Base-by-base conservation (phyloP, 1,140 invertebrate species). In the Drosophila mauritiana region DNA sequence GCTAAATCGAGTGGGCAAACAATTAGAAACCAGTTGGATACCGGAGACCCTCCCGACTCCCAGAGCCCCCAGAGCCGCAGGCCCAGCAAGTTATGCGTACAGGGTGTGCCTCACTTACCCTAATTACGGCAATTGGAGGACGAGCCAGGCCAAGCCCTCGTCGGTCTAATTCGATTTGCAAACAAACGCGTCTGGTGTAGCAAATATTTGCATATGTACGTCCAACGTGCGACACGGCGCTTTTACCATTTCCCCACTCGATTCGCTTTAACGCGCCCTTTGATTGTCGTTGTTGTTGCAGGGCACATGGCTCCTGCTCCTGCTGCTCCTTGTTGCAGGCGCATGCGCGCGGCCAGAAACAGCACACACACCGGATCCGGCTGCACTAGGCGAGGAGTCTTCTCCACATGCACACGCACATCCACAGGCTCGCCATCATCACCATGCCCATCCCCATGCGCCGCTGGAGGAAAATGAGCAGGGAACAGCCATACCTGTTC, bases 181-280 rank as follows among this genome's bases (percentile, higher is more conserved):
- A 76, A 77, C 63, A 77, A 22, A 52, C 39, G 37, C 48, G 48
- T 51, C 48, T 51, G 55, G 17, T 12, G 11, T 17, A 17, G 36
- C 43, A 56, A 81, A 81, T 82, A 81, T 81, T 81, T 81, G 46
- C 67, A 61, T 62, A 36, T 13, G 52, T 45, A 22, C 13, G 11
- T 17, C 39, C 36, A 46, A 53, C 7, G 7, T 49, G 31, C 2
- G 56, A 36, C 46, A 43, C 10, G 17, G 56, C 36, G 27, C 10
- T 36, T 39, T 46, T 34, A 15, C 63, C 54, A 5, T 20, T 15
- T 0, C 42, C 31, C 39, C 45, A 51, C 39, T 36, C 15, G 17
- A 31, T 20, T 34, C 15, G 6, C 13, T 20, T 15, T 64, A 31
- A 63, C n/a, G 6, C 17, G 15, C 13, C 3, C 42, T 54, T 20